Conservation (phyloP, 2,888 invertebrate species). For the Panorpa germanica region DNA sequence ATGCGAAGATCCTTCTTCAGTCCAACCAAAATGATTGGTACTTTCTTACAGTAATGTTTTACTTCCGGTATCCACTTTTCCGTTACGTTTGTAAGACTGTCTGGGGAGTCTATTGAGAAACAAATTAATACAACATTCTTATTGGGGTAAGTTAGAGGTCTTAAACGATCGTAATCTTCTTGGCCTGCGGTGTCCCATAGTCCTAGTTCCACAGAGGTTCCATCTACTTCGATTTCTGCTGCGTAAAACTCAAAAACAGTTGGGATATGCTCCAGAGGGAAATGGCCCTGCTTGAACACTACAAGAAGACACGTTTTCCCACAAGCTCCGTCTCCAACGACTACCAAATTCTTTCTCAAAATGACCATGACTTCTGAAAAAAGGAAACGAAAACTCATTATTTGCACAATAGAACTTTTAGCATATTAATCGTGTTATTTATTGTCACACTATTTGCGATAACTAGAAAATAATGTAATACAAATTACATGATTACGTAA, state of each 20-base stretch:
- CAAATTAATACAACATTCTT: conserved; percentile 99
- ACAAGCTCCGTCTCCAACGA: conserved; percentile 98
- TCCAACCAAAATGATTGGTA: conserved; percentile 96
- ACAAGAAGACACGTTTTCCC: conserved; percentile 98
- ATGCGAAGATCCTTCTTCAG: conserved; percentile 95
- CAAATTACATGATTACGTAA: too few relatives aligned
- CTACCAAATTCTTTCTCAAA: conserved; percentile 93
- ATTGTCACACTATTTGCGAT: too few relatives aligned
- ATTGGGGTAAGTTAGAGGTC: conserved; percentile 92
- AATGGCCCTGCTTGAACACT: conserved; percentile 98
- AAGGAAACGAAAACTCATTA: conserved; percentile 25
- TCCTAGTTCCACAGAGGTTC: conserved; percentile 77
- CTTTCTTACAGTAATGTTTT: conserved; percentile 97
- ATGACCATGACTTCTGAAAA: conserved; percentile 70
- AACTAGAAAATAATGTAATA: too few relatives aligned
- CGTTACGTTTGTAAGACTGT: conserved; percentile 97
- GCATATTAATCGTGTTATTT: too few relatives aligned
- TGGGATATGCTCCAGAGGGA: conserved; percentile 99
- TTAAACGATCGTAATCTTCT: conserved; percentile 91
- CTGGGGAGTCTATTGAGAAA: conserved; percentile 97
- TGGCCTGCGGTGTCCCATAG: conserved; percentile 97
- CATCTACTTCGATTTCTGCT: conserved; percentile 97
- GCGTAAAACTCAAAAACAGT: conserved; percentile 99
- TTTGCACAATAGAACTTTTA: too few relatives aligned
- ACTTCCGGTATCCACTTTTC: conserved; percentile 99